Evolutionary conservation across 2,888 invertebrate genomes (phyloP).

Genomic region (Dermolepida albohirtum): DNA sequence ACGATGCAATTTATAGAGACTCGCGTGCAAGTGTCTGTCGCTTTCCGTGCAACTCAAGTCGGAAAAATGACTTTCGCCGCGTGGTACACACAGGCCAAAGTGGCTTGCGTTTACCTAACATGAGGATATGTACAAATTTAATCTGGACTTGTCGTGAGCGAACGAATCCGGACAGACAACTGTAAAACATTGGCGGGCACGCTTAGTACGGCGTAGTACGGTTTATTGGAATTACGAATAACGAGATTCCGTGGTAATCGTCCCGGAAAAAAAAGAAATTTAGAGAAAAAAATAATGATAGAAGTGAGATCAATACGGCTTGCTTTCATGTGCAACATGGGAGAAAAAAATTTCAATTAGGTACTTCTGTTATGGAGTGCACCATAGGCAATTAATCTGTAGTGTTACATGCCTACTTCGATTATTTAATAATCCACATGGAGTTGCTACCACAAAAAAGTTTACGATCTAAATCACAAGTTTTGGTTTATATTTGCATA

Average conservation of each 20-base stretch:
- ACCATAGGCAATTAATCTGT: too few species aligned
- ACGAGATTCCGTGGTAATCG: too few species aligned
- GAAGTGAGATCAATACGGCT: too few species aligned
- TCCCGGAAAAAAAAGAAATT: not conserved
- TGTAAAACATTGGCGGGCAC: slow-evolving; percentile 36
- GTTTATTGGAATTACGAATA: slow-evolving; percentile 39
- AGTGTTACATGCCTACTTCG: too few species aligned
- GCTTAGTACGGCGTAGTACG: slow-evolving; percentile 46
- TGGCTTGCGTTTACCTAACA: slow-evolving; percentile 26
- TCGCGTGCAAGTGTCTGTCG: slow-evolving; percentile 9
- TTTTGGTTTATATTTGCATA: too few species aligned
- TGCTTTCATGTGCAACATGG: too few species aligned
- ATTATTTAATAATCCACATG: too few species aligned
- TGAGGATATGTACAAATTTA: slow-evolving; percentile 13
- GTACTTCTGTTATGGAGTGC: too few species aligned
- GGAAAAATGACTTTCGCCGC: slow-evolving; percentile 30
- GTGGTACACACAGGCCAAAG: slow-evolving; percentile 9
- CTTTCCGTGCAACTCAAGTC: not conserved
- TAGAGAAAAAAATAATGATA: too few species aligned
- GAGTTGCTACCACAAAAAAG: too few species aligned
- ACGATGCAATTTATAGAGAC: not conserved
- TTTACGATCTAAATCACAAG: too few species aligned
- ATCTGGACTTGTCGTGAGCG: slow-evolving; percentile 14
- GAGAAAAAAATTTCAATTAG: not conserved
- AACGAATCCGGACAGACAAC: slow-evolving; percentile 18